Conservation (phyloP, 2,888 invertebrate genomes). For the Branchinecta sandiegonensis region DNA sequence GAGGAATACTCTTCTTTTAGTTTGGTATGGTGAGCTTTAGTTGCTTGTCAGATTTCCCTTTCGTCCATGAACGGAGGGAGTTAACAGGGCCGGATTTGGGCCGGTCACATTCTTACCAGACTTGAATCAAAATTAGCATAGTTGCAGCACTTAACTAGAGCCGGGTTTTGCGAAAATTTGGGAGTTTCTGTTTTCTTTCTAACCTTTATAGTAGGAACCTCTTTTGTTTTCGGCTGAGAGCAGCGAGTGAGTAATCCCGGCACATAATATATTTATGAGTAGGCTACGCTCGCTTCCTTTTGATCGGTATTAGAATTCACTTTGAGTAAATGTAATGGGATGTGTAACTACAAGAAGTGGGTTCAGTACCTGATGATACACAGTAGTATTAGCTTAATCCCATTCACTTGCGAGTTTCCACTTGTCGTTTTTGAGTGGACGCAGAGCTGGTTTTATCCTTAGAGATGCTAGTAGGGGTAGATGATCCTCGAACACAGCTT, state of each 20-base stretch:
- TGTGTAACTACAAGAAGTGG: too few relatives aligned
- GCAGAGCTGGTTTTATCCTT: neutral
- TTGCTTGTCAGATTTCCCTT: neutral
- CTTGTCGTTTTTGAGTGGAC: neutral
- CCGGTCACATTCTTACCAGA: neutral
- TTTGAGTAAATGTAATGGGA: too few relatives aligned
- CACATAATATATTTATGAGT: neutral
- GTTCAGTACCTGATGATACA: too few relatives aligned
- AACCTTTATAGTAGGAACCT: neutral
- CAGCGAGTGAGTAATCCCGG: neutral
- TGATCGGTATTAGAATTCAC: too few relatives aligned
- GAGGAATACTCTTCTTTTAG: neutral
- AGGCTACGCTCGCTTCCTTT: neutral
- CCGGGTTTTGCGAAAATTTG: neutral
- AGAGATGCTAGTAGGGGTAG: constrained; percentile 8
- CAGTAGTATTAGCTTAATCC: neutral
- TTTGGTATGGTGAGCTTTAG: neutral
- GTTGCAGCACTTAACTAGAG: neutral
- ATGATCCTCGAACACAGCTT: neutral
- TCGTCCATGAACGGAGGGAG: neutral
- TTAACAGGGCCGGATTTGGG: constrained; percentile 3
- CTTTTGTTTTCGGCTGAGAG: constrained; percentile 10
- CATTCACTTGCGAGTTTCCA: neutral
- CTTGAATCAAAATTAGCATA: neutral
- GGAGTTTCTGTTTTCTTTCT: neutral